These are phyloP conservation scores for Biston betularia DNA, from an alignment of 2,888 invertebrate genomes.

Conservation along the genomic window DNA sequence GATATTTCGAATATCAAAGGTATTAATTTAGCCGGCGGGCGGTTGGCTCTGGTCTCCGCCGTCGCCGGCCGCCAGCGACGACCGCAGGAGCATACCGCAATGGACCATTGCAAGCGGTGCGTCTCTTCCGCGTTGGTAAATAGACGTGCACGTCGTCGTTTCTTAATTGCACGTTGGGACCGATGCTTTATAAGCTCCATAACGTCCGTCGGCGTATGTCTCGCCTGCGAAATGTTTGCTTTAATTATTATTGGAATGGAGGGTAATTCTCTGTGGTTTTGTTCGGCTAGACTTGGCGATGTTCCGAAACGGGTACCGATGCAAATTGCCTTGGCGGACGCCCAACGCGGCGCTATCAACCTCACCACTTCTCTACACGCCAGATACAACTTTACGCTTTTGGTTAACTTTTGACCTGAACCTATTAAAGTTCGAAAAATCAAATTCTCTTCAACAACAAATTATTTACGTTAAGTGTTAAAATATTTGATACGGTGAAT, in stretches of 20 bases:
- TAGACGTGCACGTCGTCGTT: slow-evolving; percentile 81
- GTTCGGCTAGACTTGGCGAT: slow-evolving; percentile 86
- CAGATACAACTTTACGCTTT: slow-evolving; percentile 68
- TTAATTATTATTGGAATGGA: slow-evolving; percentile 87
- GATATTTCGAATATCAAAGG: slow-evolving; percentile 84
- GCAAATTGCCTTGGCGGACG: slow-evolving; percentile 85
- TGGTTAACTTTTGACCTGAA: slow-evolving; percentile 66
- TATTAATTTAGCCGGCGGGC: slow-evolving; percentile 78
- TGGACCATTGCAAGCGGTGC: slow-evolving; percentile 81
- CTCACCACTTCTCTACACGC: slow-evolving; percentile 47
- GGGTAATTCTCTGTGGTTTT: slow-evolving; percentile 86
- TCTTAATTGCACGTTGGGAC: slow-evolving; percentile 83
- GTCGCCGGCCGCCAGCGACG: slow-evolving; percentile 51
- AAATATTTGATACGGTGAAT: background rate
- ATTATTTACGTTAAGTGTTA: no score
- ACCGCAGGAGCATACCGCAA: slow-evolving; percentile 68
- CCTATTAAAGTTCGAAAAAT: background rate
- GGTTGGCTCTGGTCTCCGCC: slow-evolving; percentile 67
- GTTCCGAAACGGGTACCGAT: slow-evolving; percentile 86
- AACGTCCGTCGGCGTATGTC: slow-evolving; percentile 80
- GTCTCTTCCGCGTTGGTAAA: slow-evolving; percentile 84
- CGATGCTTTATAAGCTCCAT: slow-evolving; percentile 85
- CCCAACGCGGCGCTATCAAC: slow-evolving; percentile 83
- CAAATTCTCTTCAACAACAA: background rate
- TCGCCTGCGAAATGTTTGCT: slow-evolving; percentile 84